phyloP scores from a whole-genome alignment of 30 jellyfish, hydroid and myxozoan genomes.

The Cassiopea xamachana region DNA sequence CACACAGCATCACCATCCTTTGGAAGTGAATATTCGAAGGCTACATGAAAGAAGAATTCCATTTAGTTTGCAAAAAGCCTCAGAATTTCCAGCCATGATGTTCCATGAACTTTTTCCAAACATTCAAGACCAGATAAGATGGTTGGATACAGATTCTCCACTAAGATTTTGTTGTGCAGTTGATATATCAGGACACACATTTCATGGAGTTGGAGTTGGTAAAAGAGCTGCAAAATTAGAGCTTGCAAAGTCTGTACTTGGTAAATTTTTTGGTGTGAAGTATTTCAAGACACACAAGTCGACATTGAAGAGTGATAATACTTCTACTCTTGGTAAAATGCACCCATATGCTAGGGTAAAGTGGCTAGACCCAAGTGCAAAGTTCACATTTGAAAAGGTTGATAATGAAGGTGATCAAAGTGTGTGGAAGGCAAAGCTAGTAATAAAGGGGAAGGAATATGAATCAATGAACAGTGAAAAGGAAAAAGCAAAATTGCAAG shows the following conservation, averaged over 20 bases:
- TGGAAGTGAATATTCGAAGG: slow-evolving; percentile 4
- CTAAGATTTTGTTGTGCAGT: slow-evolving; percentile 69
- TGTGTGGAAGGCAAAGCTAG: slow-evolving; percentile 60
- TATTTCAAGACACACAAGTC: slow-evolving; percentile 60
- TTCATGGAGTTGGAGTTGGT: slow-evolving; percentile 85
- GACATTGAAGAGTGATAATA: slow-evolving; percentile 1
- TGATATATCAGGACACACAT: slow-evolving; percentile 52
- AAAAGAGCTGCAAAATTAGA: slow-evolving; percentile 81
- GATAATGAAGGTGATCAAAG: slow-evolving; percentile 47
- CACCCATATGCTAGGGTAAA: slow-evolving; percentile 66
- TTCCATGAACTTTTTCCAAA: slow-evolving; percentile 83
- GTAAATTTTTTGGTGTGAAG: slow-evolving; percentile 63
- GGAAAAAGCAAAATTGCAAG: slow-evolving; percentile 74
- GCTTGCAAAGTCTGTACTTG: slow-evolving; percentile 81
- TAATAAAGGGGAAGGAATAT: slow-evolving; percentile 73
- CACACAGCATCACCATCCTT: background rate
- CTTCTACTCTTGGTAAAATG: slow-evolving; percentile 44
- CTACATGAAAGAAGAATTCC: slow-evolving; percentile 27
- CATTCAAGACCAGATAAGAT: slow-evolving; percentile 33
- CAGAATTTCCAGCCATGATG: slow-evolving; percentile 84
- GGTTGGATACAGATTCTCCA: slow-evolving; percentile 79
- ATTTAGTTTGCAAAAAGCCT: slow-evolving; percentile 70
- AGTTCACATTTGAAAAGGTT: slow-evolving; percentile 7
- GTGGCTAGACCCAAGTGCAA: slow-evolving; percentile 49
- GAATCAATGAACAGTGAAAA: slow-evolving; percentile 41